Evolutionary conservation across 2,888 invertebrate genomes (phyloP), one percentile per base, ranked within the genome.

Genomic region (Leuctra nigra): DNA sequence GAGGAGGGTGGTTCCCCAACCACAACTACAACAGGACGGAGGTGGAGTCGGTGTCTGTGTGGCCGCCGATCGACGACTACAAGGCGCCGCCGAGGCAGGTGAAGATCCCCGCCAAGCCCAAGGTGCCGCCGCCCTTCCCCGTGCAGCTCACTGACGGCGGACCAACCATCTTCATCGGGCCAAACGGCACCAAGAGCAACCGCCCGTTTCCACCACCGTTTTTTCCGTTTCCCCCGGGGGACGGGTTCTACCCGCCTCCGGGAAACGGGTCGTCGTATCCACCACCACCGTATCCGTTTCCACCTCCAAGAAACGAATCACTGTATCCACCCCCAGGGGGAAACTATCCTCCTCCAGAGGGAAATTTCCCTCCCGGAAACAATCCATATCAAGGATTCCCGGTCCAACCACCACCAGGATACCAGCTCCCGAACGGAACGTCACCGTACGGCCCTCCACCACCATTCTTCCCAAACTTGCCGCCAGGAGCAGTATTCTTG

Each of bases 121-220:
- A 84, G 73, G 83, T 91, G 66, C 91, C 92, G 73, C 92, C 92
- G 79, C 92, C 92, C 76, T 92, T 92, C 85, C 92, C 92, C 70
- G 86, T 92, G 74, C 91, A 88, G 76, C 84, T 92, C 73, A 80
- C 81, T 72, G 88, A 91, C 70, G 81, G 84, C 69, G 91, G 90
- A 68, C 91, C 91, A 70, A 80, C 91, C 74, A 84, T 89, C 77
- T 86, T 91, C 80, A 81, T 92, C 75, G 64, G 65, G 44, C 59
- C 63, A 44, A 66, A 68, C 56, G 62, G 59, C 16, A 65, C 68
- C 33, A 53, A 41, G 46, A 38, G 53, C 22, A 38, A 44, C 24
- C 78, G 80, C 77, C 76, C 80, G 72, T 83, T 79, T 75, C 79
- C 81, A 73, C 65, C 72, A 59, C 64, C 67, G 47, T 50, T 59